Percentiles rank a stretch among this genome's conserved stretches.
Conservation (phyloP, 2,888 invertebrate genomes). For the Eupithecia subumbrata region DNA sequence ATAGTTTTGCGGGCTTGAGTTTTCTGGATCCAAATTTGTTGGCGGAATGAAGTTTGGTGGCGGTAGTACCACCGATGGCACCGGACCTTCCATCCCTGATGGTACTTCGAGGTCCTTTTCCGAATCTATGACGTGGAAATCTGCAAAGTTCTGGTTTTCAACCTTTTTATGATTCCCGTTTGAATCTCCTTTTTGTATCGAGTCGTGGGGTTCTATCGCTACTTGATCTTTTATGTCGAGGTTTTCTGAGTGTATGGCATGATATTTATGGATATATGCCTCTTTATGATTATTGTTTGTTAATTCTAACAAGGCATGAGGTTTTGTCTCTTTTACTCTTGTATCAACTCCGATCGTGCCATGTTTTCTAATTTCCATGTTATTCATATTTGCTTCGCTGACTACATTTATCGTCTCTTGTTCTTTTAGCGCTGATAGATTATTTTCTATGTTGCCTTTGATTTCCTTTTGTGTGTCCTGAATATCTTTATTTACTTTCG, state of each 20-base stretch:
- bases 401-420: background rate
- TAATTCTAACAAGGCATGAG: background rate
- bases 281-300: background rate
- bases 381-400: background rate
- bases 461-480: background rate
- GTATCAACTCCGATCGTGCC: background rate
- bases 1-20: background rate
- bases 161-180: conserved; percentile 38
- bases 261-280: background rate
- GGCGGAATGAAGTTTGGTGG: conserved; percentile 59
- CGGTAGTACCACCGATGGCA: conserved; percentile 68
- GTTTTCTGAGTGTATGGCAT: background rate
- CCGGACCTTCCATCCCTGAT: conserved; percentile 74
- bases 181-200: conserved; percentile 37
- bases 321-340: background rate
- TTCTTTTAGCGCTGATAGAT: conserved; percentile 3
- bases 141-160: conserved; percentile 61
- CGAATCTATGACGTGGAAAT: conserved; percentile 74
- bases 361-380: background rate
- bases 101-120: conserved; percentile 80
- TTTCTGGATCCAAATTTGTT: conserved; percentile 15
- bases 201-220: conserved; percentile 24
- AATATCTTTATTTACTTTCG: background rate
- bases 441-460: conserved; percentile 3
- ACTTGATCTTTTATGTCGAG: conserved; percentile 12